Evolutionary conservation across 1,140 invertebrate genomes (phyloP).

Genomic region (Zaprionus lachaisei): DNA sequence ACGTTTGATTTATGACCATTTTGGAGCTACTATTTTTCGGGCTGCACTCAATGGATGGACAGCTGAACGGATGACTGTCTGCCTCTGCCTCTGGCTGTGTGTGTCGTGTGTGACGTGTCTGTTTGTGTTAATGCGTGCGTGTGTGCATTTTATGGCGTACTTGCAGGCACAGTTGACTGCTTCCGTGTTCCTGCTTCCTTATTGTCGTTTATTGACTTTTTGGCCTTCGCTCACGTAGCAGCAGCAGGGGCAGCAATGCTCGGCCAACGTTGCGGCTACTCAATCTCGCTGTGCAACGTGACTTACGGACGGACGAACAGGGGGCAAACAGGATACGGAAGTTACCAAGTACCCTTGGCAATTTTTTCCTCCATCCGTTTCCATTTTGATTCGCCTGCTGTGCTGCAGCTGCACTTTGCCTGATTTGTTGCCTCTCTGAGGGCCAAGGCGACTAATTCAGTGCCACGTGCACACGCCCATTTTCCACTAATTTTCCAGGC

Average conservation of each 20-base stretch:
- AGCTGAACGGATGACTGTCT: neutral
- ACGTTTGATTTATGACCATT: constrained; percentile 68
- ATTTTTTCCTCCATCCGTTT: neutral
- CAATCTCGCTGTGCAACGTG: constrained; percentile 60
- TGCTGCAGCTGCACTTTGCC: constrained; percentile 52
- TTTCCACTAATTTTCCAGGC: constrained; percentile 29
- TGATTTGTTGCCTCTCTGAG: constrained; percentile 31
- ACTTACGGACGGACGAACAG: constrained; percentile 29
- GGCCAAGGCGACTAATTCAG: constrained; percentile 38
- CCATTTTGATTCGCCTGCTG: neutral
- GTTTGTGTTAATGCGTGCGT: constrained; percentile 13
- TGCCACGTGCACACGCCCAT: constrained; percentile 48
- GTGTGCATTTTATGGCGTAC: constrained; percentile 64
- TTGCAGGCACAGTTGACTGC: constrained; percentile 18
- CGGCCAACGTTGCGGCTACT: constrained; percentile 36
- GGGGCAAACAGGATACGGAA: constrained; percentile 11
- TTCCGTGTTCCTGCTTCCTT: constrained; percentile 34
- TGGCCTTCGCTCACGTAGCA: constrained; percentile 57
- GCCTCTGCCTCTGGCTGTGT: neutral
- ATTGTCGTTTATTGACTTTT: constrained; percentile 66
- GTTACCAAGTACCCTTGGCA: constrained; percentile 13
- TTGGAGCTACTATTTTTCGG: constrained; percentile 12
- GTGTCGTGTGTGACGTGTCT: neutral
- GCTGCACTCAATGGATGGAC: constrained; percentile 43
- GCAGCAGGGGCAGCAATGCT: constrained; percentile 16